A percentile compares a stretch with the other conserved stretches of the same genome.
These are phyloP conservation scores for Plutomurus gul DNA, from an alignment of 1,140 invertebrate genomes.

Conservation along the genomic window DNA sequence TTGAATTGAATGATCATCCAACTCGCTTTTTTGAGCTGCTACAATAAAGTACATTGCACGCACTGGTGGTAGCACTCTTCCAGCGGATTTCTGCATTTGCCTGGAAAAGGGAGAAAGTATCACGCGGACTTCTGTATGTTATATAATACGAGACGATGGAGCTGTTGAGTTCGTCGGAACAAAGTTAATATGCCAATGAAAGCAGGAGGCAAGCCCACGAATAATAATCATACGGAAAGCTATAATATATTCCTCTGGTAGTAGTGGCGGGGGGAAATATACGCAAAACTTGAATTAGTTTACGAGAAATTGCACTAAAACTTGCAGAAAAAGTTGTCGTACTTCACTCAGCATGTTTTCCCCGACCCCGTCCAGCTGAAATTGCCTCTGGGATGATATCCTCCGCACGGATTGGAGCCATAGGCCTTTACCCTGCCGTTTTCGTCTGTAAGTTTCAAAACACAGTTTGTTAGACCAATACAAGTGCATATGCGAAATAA, in stretches of 20 bases:
- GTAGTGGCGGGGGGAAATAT: not conserved
- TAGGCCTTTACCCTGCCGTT: constrained; percentile 48
- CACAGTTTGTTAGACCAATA: not conserved
- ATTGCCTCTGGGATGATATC: constrained; percentile 50
- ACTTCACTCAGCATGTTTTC: constrained; percentile 44
- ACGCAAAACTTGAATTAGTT: not conserved
- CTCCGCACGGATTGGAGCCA: constrained; percentile 50
- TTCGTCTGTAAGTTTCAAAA: constrained; percentile 37
- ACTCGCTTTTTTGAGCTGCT: no score
- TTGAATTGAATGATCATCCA: no score
- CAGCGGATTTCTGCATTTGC: not conserved
- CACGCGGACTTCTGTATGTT: not conserved
- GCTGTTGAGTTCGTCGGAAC: no score
- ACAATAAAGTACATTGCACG: no score
- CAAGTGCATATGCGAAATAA: not conserved
- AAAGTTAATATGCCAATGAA: constrained; percentile 22
- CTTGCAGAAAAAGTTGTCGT: constrained; percentile 11
- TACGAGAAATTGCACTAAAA: not conserved
- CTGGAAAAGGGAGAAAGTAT: not conserved
- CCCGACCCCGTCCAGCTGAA: constrained; percentile 36
- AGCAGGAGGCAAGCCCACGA: not conserved
- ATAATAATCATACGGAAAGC: not conserved
- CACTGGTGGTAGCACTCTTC: no score
- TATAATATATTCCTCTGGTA: not conserved
- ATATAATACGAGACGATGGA: no score